phyloP scores from a whole-genome alignment of 2,888 invertebrate species.

The Orgyia antiqua region DNA sequence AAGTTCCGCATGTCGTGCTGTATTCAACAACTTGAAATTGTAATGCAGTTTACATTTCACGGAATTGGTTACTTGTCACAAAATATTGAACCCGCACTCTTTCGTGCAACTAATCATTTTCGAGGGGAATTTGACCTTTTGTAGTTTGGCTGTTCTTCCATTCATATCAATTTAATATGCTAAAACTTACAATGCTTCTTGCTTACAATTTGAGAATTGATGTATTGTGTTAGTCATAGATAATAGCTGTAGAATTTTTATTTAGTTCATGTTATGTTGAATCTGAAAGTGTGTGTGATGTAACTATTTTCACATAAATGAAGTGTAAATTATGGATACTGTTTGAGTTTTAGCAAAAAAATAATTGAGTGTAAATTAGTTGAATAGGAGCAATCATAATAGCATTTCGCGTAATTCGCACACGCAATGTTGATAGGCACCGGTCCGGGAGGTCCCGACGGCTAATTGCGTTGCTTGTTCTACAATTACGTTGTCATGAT shows the following conservation, averaged over 20 bases:
- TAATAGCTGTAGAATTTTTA: no score
- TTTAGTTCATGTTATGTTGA: no score
- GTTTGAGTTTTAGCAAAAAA: no score
- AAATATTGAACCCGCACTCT: constrained; percentile 25
- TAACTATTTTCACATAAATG: no score
- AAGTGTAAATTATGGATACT: no score
- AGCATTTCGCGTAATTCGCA: background rate
- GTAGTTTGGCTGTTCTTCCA: no score
- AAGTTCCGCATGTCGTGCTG: constrained; percentile 20
- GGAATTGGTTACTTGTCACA: constrained; percentile 17
- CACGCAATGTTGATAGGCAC: no score
- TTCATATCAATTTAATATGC: no score
- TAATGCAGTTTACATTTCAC: constrained; percentile 25
- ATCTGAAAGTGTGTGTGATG: no score
- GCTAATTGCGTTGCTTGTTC: constrained; percentile 9
- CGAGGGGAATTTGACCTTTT: constrained; percentile 13
- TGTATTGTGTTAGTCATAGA: no score
- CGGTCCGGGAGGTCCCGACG: background rate
- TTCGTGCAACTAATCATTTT: constrained; percentile 27
- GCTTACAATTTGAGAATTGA: no score
- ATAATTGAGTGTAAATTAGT: background rate
- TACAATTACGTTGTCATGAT: background rate
- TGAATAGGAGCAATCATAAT: background rate
- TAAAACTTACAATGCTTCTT: no score
- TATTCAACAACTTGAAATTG: constrained; percentile 15